These are phyloP conservation scores for Formica aserva DNA, from an alignment of 2,888 invertebrate genomes.

Conservation along the genomic window DNA sequence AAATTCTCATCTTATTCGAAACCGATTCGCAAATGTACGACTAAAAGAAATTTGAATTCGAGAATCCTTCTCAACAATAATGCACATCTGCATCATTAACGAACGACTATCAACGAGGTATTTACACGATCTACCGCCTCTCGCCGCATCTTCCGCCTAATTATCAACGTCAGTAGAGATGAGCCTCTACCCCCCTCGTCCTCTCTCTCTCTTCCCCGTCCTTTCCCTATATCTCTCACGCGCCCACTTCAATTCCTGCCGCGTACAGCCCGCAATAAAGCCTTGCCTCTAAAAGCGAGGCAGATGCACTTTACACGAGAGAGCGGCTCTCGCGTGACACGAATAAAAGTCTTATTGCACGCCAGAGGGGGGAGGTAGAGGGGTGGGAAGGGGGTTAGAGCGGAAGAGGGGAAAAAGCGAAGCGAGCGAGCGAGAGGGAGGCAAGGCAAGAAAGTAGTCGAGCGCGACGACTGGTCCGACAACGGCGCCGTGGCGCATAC, in stretches of 20 bases:
- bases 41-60: not conserved
- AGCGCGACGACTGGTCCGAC: slow-evolving; percentile 55
- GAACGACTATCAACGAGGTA: slow-evolving; percentile 43
- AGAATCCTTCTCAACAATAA: slow-evolving; percentile 21
- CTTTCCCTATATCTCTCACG: slow-evolving; percentile 15
- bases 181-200: not conserved
- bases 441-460: slow-evolving; percentile 51
- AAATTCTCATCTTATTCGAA: slow-evolving; percentile 15
- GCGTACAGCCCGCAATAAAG: slow-evolving; percentile 56
- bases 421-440: slow-evolving; percentile 31
- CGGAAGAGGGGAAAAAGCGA: not conserved
- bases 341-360: slow-evolving; percentile 63
- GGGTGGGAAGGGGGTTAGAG: not conserved
- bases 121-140: slow-evolving; percentile 44
- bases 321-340: slow-evolving; percentile 54
- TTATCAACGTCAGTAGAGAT: slow-evolving; percentile 42
- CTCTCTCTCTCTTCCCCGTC: not conserved
- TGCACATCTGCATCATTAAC: slow-evolving; percentile 42
- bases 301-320: slow-evolving; percentile 55
- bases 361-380: not conserved
- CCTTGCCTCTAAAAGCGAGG: slow-evolving; percentile 54
- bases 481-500: slow-evolving; percentile 49
- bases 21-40: not conserved
- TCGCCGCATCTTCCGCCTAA: slow-evolving; percentile 31
- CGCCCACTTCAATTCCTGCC: slow-evolving; percentile 53